Evolutionary conservation across 2,888 invertebrate species (phyloP), one percentile per base, ranked within the genome.

Genomic region (Napeogenes sylphis): DNA sequence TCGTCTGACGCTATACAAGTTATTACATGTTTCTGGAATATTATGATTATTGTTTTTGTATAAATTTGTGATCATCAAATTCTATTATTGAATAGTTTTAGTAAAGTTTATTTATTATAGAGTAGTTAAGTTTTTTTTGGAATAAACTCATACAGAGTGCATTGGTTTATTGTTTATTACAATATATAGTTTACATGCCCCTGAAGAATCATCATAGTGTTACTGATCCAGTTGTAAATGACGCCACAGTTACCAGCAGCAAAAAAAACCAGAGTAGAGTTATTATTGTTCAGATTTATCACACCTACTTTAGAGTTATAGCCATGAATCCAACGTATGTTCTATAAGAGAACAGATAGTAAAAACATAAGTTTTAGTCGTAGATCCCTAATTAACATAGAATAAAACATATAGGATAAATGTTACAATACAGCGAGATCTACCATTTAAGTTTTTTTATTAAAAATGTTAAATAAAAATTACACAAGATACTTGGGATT

Each of bases 261-360:
- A 73, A 94, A 94, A 76, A 93, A 92, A 13, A 93, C 84, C 2
- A 87, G 75, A 10, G 91, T 90, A 64, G 90, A 87, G 45, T 87
- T 87, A 4, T 80, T 75, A 4, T 81, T 82, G 58, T 92, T 93
- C 67, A 94, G 75, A 76, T 94, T 94, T 60, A 93, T 81, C 4
- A 94, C 87, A 2, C 92, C 92, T 2, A 92, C 91, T 66, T 87
- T 88, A 1, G 90, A 75, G 74, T 93, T 94, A 73, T 92, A 89
- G 1, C 94, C 94, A 77, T 92, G 91, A 51, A 93, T 90, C 94
- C 94, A 94, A 45, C 91, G 82, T 10, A 93, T 76, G 70, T 91
- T 90, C 94, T 93, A 72, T 30, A 73, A 75, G 55, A 6, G 54
- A 13, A 42, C 14, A 13, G 47, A 14, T 14, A 47, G 21, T 21